Evolutionary conservation across 2,797 vertebrate species (phyloP).

Genomic region (Sorex maritimensis): DNA sequence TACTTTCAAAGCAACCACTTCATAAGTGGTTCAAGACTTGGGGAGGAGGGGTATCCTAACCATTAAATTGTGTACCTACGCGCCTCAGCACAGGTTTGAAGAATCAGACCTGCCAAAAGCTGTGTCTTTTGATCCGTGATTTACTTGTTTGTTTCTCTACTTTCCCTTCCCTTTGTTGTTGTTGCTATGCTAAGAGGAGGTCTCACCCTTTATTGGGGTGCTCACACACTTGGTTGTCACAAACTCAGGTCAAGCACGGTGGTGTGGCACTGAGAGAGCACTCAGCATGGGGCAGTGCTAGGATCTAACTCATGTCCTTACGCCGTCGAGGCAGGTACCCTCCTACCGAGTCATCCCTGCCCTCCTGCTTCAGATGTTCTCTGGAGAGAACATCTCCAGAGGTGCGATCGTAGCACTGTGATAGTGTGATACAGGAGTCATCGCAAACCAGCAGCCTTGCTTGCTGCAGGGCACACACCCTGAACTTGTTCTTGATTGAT

Average conservation of each 20-base stretch:
- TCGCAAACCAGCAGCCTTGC: conserved; percentile 14
- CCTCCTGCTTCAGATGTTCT: not conserved
- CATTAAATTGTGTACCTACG: not conserved
- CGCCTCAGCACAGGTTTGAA: accelerated
- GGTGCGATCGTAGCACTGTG: not conserved
- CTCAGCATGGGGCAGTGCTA: too few relatives aligned
- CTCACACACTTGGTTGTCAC: too few relatives aligned
- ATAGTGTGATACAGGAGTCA: conserved; percentile 43
- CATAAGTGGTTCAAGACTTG: not conserved
- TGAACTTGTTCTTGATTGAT: conserved; percentile 70
- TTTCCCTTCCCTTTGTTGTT: too few relatives aligned
- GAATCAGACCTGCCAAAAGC: not conserved
- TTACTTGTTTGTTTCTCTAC: not conserved
- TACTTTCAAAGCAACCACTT: conserved; percentile 4
- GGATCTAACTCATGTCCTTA: too few relatives aligned
- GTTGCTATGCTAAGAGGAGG: too few relatives aligned
- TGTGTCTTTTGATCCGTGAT: not conserved
- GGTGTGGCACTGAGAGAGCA: too few relatives aligned
- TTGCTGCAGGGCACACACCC: conserved; percentile 26
- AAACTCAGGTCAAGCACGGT: too few relatives aligned
- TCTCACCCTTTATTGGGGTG: too few relatives aligned
- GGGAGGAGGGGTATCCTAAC: too few relatives aligned
- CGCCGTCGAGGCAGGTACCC: too few relatives aligned
- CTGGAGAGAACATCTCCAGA: not conserved
- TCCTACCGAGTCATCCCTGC: too few relatives aligned